Evolutionary conservation across 2,888 invertebrate species (phyloP).

Genomic region (Oxystoma pomonae): DNA sequence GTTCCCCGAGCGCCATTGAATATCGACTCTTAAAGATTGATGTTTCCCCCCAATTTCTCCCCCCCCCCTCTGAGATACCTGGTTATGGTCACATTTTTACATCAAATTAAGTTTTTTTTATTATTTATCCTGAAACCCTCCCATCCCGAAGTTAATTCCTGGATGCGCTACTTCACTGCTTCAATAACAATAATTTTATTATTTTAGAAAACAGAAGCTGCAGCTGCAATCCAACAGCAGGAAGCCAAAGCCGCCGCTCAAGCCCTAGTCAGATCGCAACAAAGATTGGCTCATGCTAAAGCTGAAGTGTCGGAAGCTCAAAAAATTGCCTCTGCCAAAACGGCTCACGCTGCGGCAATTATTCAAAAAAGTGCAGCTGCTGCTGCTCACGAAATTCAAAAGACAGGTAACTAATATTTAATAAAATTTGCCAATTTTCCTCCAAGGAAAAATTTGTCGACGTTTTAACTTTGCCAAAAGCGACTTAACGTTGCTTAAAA

Average conservation of each 20-base stretch:
- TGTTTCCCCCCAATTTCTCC: no score
- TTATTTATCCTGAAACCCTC: no score
- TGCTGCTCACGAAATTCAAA: slow-evolving; percentile 66
- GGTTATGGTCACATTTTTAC: no score
- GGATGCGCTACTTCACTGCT: no score
- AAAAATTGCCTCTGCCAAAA: slow-evolving; percentile 66
- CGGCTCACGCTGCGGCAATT: slow-evolving; percentile 68
- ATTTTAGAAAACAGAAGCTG: slow-evolving; percentile 55
- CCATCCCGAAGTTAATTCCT: no score
- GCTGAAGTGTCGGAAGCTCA: slow-evolving; percentile 68
- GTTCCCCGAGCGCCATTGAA: no score
- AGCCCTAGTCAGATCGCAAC: slow-evolving; percentile 63
- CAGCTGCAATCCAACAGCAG: slow-evolving; percentile 62
- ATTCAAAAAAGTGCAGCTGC: slow-evolving; percentile 66
- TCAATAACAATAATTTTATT: neutral
- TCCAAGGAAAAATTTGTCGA: no score
- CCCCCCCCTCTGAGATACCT: no score
- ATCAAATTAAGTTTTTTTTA: no score
- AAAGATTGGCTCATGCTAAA: slow-evolving; percentile 65
- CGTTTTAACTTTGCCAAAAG: no score
- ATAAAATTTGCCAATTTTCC: neutral
- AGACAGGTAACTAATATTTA: slow-evolving; percentile 49
- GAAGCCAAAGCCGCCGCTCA: slow-evolving; percentile 64
- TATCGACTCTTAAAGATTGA: no score
- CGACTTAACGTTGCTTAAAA: no score